Conservation (phyloP, 2,888 invertebrate species). For the Rhagophthalmus giganteus region DNA sequence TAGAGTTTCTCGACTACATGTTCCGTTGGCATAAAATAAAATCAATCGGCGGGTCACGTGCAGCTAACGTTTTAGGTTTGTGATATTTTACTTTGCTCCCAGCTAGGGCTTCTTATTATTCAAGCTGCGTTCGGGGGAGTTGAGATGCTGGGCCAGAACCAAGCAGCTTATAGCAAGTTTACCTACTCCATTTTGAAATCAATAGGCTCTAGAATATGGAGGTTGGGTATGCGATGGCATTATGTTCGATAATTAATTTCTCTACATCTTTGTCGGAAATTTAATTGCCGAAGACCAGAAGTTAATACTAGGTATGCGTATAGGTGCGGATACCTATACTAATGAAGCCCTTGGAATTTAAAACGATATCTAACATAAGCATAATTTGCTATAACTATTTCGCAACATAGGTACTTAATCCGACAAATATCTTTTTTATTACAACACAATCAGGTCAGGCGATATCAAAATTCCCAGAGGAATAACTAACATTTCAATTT, state of each 20-base stretch:
- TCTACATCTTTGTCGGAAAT: conserved; percentile 23
- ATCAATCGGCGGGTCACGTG: conserved; percentile 57
- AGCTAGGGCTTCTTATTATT: conserved; percentile 52
- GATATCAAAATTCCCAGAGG: conserved; percentile 57
- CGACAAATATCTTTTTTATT: too few species aligned
- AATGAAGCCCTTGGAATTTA: conserved; percentile 54
- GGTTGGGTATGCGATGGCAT: conserved; percentile 21
- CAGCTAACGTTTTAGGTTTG: conserved; percentile 56
- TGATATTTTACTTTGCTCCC: conserved; percentile 55
- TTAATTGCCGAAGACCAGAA: conserved; percentile 13
- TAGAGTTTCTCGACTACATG: conserved; percentile 45
- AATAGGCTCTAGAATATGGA: conserved; percentile 36
- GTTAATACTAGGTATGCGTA: background rate
- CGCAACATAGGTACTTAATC: too few species aligned
- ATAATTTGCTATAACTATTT: too few species aligned
- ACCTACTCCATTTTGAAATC: conserved; percentile 45
- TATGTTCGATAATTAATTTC: conserved; percentile 28
- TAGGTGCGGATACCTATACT: background rate
- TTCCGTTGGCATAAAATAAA: conserved; percentile 54
- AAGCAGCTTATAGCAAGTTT: conserved; percentile 44
- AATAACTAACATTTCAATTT: conserved; percentile 62
- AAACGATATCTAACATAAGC: too few species aligned
- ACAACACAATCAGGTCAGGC: too few species aligned
- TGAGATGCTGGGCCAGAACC: conserved; percentile 38
- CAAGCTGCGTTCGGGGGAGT: conserved; percentile 47